A percentile compares a stretch with the other conserved stretches of the same genome.
These are phyloP conservation scores for Magallana ariakensis DNA, from an alignment of 1,140 invertebrate genomes.

Conservation along the genomic window DNA sequence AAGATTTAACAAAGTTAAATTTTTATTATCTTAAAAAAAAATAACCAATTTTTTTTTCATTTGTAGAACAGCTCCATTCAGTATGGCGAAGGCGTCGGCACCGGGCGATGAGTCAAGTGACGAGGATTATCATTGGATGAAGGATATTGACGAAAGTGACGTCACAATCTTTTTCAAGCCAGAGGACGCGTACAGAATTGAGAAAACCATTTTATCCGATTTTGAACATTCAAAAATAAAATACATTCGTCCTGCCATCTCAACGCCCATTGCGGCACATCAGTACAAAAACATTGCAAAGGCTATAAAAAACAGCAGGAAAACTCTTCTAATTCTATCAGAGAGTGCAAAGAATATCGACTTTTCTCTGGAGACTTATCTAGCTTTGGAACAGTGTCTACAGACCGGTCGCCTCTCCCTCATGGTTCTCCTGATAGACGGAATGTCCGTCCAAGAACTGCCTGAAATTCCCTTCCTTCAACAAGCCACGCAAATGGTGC, in stretches of 20 bases:
- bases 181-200: slow-evolving; percentile 46
- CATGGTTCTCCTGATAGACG: slow-evolving; percentile 50
- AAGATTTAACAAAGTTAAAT: too few species aligned
- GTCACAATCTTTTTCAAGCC: slow-evolving; percentile 42
- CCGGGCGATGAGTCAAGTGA: slow-evolving; percentile 28
- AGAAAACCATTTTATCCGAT: slow-evolving; percentile 45
- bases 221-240: slow-evolving; percentile 18
- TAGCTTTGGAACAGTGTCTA: slow-evolving; percentile 49
- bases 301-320: slow-evolving; percentile 36
- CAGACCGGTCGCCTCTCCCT: slow-evolving; percentile 27
- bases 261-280: background rate
- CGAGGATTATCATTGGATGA: slow-evolving; percentile 36
- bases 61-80: background rate
- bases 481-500: slow-evolving; percentile 38
- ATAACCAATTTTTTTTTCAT: background rate
- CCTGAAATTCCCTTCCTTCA: slow-evolving; percentile 46
- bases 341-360: slow-evolving; percentile 22
- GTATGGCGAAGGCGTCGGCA: background rate
- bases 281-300: slow-evolving; percentile 32
- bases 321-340: slow-evolving; percentile 51
- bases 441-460: slow-evolving; percentile 30
- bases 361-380: slow-evolving; percentile 47
- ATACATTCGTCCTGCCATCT: slow-evolving; percentile 14
- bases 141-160: slow-evolving; percentile 20
- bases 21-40: too few species aligned